These are phyloP conservation scores for Calliopum simillimum DNA, from an alignment of 2,888 invertebrate species.

Conservation along the genomic window DNA sequence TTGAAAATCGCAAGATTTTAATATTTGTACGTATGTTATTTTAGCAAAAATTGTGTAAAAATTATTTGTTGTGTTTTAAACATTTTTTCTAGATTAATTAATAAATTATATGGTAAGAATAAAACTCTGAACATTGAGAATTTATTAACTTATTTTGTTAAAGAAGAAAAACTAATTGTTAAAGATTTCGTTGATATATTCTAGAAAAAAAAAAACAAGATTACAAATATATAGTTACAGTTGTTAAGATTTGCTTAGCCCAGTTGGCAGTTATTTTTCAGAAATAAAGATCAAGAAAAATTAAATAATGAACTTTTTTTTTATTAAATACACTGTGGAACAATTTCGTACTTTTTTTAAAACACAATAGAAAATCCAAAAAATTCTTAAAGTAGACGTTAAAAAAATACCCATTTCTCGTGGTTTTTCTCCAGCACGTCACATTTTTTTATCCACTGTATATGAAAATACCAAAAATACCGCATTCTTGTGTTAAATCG, in stretches of 20 bases:
- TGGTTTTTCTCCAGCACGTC: no score
- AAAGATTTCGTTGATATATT: constrained; percentile 47
- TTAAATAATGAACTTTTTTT: not conserved
- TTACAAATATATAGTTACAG: constrained; percentile 9
- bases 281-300: constrained; percentile 23
- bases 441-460: no score
- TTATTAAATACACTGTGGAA: no score
- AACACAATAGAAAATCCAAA: no score
- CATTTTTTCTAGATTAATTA: constrained; percentile 8
- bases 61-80: constrained; percentile 26
- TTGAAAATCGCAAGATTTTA: constrained; percentile 21
- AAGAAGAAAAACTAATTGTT: constrained; percentile 40
- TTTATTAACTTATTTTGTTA: constrained; percentile 42
- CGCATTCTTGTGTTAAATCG: no score
- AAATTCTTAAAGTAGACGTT: no score
- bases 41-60: constrained; percentile 12
- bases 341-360: no score
- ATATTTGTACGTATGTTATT: constrained; percentile 6
- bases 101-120: not conserved
- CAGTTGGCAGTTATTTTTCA: constrained; percentile 32
- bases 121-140: constrained; percentile 35
- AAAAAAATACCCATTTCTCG: no score
- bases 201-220: constrained; percentile 42
- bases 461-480: no score
- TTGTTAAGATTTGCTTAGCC: constrained; percentile 28